phyloP scores from a whole-genome alignment of 2,888 invertebrate species.

The Pharmacophagus antenor region DNA sequence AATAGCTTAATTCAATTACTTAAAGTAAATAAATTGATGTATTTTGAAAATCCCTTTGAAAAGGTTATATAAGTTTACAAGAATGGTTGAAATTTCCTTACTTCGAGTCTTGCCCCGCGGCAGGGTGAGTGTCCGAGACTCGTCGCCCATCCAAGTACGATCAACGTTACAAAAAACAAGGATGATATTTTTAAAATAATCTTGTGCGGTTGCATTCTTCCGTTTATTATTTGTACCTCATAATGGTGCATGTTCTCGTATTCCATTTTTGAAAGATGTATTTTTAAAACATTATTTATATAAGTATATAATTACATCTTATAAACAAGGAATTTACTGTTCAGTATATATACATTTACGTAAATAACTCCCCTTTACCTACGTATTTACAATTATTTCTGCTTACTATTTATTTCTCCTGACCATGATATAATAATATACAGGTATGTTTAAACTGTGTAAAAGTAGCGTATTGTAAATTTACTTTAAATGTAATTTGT shows the following conservation, averaged over 20 bases:
- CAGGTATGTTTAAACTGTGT: too few species aligned
- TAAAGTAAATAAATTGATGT: neutral
- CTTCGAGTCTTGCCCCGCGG: slow-evolving; percentile 33
- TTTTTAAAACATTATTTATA: neutral
- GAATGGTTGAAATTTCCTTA: slow-evolving; percentile 1
- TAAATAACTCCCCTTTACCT: too few species aligned
- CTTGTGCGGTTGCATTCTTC: slow-evolving; percentile 22
- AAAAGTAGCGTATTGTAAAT: too few species aligned
- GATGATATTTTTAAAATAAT: slow-evolving; percentile 37
- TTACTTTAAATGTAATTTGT: too few species aligned
- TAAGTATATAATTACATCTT: neutral
- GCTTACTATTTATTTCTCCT: too few species aligned
- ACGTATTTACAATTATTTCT: too few species aligned
- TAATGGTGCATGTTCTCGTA: slow-evolving; percentile 28
- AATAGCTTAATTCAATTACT: too few species aligned
- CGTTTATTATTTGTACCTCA: slow-evolving; percentile 6
- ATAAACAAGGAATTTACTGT: neutral
- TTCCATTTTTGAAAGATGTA: slow-evolving; percentile 31
- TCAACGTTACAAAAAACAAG: slow-evolving; percentile 44
- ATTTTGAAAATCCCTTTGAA: too few species aligned
- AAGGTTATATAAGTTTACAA: neutral
- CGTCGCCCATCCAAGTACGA: slow-evolving; percentile 42
- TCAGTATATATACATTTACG: too few species aligned
- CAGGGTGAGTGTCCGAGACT: slow-evolving; percentile 55
- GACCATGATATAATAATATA: too few species aligned